Conservation (phyloP, 2,888 invertebrate genomes). For the Holacanthella duospinosa region DNA sequence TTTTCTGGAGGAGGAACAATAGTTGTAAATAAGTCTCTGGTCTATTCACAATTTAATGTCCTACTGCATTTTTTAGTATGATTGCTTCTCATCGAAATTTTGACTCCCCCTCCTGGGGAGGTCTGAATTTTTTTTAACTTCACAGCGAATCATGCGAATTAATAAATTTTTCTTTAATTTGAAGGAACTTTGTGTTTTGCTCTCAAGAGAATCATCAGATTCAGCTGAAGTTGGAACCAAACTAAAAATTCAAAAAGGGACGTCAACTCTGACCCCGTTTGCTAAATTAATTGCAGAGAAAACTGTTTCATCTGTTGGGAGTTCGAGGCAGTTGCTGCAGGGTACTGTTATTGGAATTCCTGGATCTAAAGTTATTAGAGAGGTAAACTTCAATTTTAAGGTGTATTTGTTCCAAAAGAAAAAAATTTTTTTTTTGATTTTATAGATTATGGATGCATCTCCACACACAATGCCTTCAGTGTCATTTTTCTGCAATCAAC, state of each 20-base stretch:
- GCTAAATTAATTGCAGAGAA: slow-evolving; percentile 27
- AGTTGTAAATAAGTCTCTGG: no score
- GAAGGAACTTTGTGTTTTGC: slow-evolving; percentile 26
- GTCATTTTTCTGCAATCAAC: slow-evolving; percentile 27
- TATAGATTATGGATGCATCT: slow-evolving; percentile 33
- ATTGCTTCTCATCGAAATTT: no score
- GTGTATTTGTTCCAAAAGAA: neutral
- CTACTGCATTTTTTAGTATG: no score
- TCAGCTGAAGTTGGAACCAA: slow-evolving; percentile 8
- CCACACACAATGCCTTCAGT: slow-evolving; percentile 35
- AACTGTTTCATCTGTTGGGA: slow-evolving; percentile 11
- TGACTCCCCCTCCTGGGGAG: no score
- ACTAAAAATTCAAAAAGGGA: slow-evolving; percentile 3
- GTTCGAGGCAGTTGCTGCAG: slow-evolving; percentile 1
- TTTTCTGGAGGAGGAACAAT: no score
- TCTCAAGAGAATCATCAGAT: slow-evolving; percentile 11
- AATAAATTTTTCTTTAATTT: no score
- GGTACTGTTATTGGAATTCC: slow-evolving; percentile 6
- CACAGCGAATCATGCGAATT: no score
- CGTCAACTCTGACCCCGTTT: slow-evolving; percentile 19
- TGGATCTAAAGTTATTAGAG: slow-evolving; percentile 22
- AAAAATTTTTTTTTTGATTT: neutral
- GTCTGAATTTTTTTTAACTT: no score
- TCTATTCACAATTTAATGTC: no score
- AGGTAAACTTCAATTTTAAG: slow-evolving; percentile 14